A percentile compares a stretch with the other conserved stretches of the same genome.
phyloP scores from a whole-genome alignment of 1,140 invertebrate genomes.

The Achroia grisella region DNA sequence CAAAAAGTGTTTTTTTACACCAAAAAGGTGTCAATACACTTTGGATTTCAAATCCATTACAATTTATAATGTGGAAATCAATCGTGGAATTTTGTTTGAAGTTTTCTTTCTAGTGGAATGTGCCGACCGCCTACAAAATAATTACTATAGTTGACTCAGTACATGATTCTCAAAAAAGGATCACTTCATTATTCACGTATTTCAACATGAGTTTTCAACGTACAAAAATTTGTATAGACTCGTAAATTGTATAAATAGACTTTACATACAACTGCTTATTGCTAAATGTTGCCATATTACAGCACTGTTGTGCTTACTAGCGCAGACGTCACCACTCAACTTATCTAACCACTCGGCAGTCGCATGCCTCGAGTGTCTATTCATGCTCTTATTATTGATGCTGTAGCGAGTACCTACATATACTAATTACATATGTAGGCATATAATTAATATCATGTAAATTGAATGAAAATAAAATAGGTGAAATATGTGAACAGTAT shows the following conservation, averaged over 20 bases:
- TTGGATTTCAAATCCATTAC: conserved; percentile 62
- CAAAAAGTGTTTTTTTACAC: conserved; percentile 61
- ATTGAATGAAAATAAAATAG: too few species aligned
- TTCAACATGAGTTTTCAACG: conserved; percentile 62
- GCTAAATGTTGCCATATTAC: conserved; percentile 55
- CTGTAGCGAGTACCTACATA: too few species aligned
- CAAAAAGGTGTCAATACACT: conserved; percentile 52
- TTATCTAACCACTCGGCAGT: conserved; percentile 1
- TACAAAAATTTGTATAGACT: conserved; percentile 73
- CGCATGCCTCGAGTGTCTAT: not conserved
- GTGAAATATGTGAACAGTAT: conserved; percentile 32
- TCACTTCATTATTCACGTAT: conserved; percentile 58
- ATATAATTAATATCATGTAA: too few species aligned
- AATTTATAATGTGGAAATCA: conserved; percentile 70
- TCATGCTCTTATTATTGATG: too few species aligned
- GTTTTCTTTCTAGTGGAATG: conserved; percentile 69
- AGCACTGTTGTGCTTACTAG: conserved; percentile 22
- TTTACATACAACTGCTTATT: conserved; percentile 72
- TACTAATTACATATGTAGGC: too few species aligned
- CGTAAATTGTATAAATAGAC: conserved; percentile 73
- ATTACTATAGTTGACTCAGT: conserved; percentile 66
- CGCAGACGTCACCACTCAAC: conserved; percentile 20
- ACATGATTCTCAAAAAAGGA: conserved; percentile 73
- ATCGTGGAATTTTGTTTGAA: conserved; percentile 66
- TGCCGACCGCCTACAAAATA: conserved; percentile 69